Conservation (phyloP, 2,888 invertebrate genomes). For the Serrognathus titanus region DNA sequence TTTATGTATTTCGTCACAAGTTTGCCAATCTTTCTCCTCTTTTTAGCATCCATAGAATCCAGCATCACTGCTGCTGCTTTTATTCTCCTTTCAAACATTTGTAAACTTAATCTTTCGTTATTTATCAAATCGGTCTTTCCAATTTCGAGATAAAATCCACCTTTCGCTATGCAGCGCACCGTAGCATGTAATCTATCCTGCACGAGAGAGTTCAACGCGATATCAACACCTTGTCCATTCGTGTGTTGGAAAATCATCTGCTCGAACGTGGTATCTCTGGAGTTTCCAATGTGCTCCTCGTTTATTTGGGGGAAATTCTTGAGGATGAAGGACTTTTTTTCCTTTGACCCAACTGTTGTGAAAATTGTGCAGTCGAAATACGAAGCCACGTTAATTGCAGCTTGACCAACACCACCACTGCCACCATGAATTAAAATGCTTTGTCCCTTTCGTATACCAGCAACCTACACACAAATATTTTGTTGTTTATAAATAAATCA, state of each 20-base stretch:
- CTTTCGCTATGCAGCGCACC: conserved; percentile 56
- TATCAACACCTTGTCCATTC: conserved; percentile 82
- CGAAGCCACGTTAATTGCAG: conserved; percentile 71
- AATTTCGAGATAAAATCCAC: conserved; percentile 78
- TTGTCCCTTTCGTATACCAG: conserved; percentile 33
- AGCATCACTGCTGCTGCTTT: conserved; percentile 76
- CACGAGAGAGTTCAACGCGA: conserved; percentile 87
- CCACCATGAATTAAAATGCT: conserved; percentile 57
- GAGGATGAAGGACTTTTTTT: conserved; percentile 63
- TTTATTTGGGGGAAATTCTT: conserved; percentile 49
- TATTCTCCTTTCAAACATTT: conserved; percentile 66
- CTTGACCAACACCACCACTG: conserved; percentile 72
- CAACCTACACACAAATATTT: conserved; percentile 20
- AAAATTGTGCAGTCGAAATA: conserved; percentile 62
- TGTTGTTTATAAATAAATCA: no score
- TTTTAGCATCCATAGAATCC: conserved; percentile 57
- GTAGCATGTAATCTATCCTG: conserved; percentile 84
- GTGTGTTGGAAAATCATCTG: conserved; percentile 77
- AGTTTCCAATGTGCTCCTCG: conserved; percentile 77
- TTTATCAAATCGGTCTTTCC: conserved; percentile 78
- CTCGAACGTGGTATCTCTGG: conserved; percentile 84
- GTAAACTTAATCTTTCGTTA: conserved; percentile 63
- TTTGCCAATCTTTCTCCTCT: conserved; percentile 36
- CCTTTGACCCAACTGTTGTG: conserved; percentile 67
- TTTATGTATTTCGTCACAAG: conserved; percentile 19